phyloP scores from a whole-genome alignment of 2,797 vertebrate genomes.

The Taeniopygia guttata region DNA sequence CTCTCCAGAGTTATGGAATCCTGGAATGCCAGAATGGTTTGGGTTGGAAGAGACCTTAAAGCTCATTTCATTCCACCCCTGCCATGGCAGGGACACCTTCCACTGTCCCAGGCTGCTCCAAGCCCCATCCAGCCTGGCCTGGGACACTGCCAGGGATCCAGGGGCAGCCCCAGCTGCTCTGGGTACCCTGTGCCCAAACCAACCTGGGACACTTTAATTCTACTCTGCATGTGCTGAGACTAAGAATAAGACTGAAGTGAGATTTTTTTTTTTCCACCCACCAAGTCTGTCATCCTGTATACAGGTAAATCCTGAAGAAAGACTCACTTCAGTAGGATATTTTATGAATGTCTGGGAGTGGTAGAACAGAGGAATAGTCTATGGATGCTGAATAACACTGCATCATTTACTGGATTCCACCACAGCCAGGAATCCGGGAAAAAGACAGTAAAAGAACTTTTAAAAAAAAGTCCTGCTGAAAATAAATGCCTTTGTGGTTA shows the following conservation, averaged over 20 bases:
- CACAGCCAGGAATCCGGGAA: constrained; percentile 58
- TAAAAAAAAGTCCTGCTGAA: constrained; percentile 44
- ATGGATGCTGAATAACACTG: not conserved
- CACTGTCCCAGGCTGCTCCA: fast-evolving
- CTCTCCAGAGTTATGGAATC: not conserved
- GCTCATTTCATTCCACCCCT: fast-evolving
- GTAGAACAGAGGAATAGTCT: not conserved
- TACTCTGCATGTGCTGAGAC: not conserved
- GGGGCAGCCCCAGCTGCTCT: not conserved
- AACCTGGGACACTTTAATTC: not conserved
- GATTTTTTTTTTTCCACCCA: not conserved
- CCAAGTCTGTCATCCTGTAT: not conserved
- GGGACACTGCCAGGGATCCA: fast-evolving
- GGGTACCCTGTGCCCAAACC: not conserved
- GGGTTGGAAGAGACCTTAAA: not conserved
- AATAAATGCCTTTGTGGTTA: constrained; percentile 72
- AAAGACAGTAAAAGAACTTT: constrained; percentile 37
- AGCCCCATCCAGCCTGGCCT: fast-evolving
- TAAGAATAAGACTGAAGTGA: not conserved
- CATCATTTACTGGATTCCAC: constrained; percentile 49
- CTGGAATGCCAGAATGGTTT: not conserved
- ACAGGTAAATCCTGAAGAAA: not conserved
- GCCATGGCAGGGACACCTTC: not conserved
- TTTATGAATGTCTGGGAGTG: not conserved
- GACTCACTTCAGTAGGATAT: not conserved